Percentiles rank a stretch among this genome's conserved stretches.
Conservation (phyloP, 2,888 invertebrate genomes). For the Polydrusus cervinus region DNA sequence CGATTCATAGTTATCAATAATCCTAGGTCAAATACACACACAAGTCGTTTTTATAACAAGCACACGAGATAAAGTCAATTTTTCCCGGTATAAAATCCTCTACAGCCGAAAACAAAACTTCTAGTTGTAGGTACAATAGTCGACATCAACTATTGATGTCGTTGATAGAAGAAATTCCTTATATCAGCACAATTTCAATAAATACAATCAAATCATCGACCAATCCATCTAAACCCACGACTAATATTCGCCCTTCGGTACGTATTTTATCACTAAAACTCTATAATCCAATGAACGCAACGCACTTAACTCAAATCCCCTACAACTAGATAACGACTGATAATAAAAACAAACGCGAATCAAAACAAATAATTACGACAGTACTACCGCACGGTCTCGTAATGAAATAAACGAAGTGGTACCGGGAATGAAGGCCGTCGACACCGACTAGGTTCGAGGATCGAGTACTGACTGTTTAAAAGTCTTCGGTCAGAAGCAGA, state of each 20-base stretch:
- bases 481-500: conserved; percentile 19
- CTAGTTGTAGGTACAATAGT: too few species aligned
- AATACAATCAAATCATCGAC: background rate
- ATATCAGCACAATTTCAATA: too few species aligned
- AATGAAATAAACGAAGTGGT: background rate
- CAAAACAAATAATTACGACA: background rate
- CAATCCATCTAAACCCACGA: too few species aligned
- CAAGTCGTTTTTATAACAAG: too few species aligned
- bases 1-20: background rate
- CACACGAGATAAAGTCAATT: too few species aligned
- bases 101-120: too few species aligned
- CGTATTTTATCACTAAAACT: background rate
- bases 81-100: too few species aligned
- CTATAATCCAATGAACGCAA: background rate
- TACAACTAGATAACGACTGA: conserved; percentile 18
- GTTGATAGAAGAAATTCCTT: too few species aligned
- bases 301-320: background rate
- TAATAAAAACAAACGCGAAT: conserved; percentile 19
- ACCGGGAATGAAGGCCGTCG: background rate
- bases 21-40: background rate
- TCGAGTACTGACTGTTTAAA: conserved; percentile 19
- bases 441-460: background rate
- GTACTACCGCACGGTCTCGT: conserved; percentile 17
- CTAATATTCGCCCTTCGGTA: background rate
- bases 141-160: too few species aligned